Evolutionary conservation across 1,140 invertebrate species (phyloP).

Genomic region (Drosophila nigromelanica): DNA sequence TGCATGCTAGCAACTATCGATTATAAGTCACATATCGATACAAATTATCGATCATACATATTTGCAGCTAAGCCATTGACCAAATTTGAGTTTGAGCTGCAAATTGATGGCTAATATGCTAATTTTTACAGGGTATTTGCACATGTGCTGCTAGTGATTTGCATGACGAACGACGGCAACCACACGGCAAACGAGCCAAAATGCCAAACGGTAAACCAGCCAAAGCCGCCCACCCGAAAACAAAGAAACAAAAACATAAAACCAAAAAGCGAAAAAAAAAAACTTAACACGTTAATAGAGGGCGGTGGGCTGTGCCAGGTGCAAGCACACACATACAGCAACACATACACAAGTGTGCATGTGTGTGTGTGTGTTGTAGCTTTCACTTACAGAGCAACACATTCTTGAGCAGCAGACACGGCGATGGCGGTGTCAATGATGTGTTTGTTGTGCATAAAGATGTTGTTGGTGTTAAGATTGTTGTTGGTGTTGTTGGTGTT

Average conservation of each 20-base stretch:
- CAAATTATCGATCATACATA: not conserved
- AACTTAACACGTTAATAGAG: conserved; percentile 1
- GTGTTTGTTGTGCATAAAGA: conserved; percentile 8
- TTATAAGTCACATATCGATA: not conserved
- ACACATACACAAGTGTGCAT: not conserved
- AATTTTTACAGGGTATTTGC: conserved; percentile 12
- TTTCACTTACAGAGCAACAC: conserved; percentile 68
- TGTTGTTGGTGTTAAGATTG: conserved; percentile 9
- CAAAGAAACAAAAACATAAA: not conserved
- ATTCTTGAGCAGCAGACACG: conserved; percentile 64
- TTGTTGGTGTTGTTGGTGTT: conserved; percentile 11
- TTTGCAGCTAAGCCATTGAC: too few relatives aligned
- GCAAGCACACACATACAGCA: not conserved
- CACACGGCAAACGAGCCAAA: conserved; percentile 8
- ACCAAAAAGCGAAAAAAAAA: not conserved
- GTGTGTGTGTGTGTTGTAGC: conserved; percentile 14
- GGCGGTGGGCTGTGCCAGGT: not conserved
- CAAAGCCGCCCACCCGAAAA: conserved; percentile 25
- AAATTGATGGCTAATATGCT: not conserved
- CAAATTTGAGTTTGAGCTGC: too few relatives aligned
- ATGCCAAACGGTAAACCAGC: conserved; percentile 29
- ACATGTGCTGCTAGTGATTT: conserved; percentile 32
- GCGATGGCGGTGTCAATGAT: conserved; percentile 25
- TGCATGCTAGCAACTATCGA: too few relatives aligned
- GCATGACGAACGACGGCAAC: conserved; percentile 37